Percentiles rank a stretch among this genome's conserved stretches.
These are phyloP conservation scores for Epsilonema sp. DNA, from an alignment of 2,888 invertebrate species.

Conservation along the genomic window DNA sequence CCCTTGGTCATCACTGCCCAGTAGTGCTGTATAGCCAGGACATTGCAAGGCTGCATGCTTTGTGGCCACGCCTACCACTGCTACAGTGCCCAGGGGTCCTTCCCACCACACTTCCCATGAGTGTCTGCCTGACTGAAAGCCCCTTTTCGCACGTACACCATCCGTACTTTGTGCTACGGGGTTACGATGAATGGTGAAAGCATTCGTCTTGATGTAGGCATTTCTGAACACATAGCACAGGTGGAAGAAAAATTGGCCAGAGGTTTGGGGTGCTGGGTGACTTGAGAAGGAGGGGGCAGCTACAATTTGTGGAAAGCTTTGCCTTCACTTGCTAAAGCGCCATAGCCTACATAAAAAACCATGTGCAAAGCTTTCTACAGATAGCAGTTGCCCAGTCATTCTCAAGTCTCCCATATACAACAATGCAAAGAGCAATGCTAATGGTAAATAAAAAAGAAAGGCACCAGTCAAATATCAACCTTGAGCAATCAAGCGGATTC, in stretches of 20 bases:
- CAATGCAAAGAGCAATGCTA: too few relatives aligned
- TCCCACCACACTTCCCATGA: conserved; percentile 98
- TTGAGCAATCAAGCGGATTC: conserved; percentile 89
- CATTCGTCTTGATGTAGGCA: conserved; percentile 84
- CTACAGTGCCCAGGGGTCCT: conserved; percentile 90
- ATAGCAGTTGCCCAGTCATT: too few relatives aligned
- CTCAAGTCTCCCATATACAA: too few relatives aligned
- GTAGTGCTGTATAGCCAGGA: conserved; percentile 77
- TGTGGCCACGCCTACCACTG: conserved; percentile 83
- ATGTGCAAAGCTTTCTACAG: too few relatives aligned
- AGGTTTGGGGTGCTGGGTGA: too few relatives aligned
- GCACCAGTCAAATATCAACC: conserved; percentile 11
- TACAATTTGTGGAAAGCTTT: too few relatives aligned
- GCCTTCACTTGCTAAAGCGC: too few relatives aligned
- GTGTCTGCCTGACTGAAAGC: conserved; percentile 73
- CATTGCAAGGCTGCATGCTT: conserved; percentile 82
- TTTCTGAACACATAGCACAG: conserved; percentile 47
- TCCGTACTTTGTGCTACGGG: conserved; percentile 97
- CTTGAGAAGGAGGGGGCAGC: too few relatives aligned
- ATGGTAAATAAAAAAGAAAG: too few relatives aligned
- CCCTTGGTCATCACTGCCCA: conserved; percentile 86
- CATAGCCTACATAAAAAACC: too few relatives aligned
- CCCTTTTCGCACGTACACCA: conserved; percentile 58
- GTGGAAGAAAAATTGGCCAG: too few relatives aligned
- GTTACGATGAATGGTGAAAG: conserved; percentile 88